These are phyloP conservation scores for Entelurus aequoreus DNA, from an alignment of 2,113 vertebrate genomes.

Conservation along the genomic window DNA sequence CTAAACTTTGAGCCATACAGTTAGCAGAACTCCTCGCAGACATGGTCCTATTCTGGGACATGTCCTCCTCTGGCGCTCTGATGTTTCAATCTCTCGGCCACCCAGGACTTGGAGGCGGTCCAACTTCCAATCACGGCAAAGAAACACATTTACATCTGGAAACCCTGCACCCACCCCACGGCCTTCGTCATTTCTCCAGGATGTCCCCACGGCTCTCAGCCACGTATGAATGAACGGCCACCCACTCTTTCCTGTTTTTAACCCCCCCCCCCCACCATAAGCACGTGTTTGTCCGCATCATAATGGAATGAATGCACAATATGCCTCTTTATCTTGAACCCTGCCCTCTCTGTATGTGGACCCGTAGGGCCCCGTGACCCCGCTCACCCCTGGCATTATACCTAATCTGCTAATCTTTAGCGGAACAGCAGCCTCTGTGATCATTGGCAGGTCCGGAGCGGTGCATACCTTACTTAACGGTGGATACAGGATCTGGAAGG, in stretches of 20 bases:
- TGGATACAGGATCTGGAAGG: conserved; percentile 41
- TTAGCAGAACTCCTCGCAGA: conserved; percentile 1
- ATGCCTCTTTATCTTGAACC: conserved; percentile 25
- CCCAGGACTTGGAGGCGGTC: neutral
- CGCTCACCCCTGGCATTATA: conserved; percentile 29
- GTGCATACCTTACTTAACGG: conserved; percentile 43
- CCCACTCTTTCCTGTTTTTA: conserved; percentile 34
- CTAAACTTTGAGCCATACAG: neutral
- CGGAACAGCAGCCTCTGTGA: conserved; percentile 58
- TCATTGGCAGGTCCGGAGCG: conserved; percentile 44
- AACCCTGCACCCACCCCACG: neutral
- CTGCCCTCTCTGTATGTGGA: conserved; percentile 6
- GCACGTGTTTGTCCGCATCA: conserved; percentile 36
- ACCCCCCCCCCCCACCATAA: conserved; percentile 12
- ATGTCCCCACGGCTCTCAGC: conserved; percentile 10
- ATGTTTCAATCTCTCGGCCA: neutral
- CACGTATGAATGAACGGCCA: conserved; percentile 30
- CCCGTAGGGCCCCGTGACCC: conserved; percentile 31
- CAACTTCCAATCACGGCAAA: conserved; percentile 4
- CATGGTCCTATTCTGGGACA: neutral
- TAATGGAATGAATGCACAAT: conserved; percentile 51
- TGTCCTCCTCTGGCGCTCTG: neutral
- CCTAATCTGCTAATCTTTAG: conserved; percentile 61
- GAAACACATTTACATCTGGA: conserved; percentile 5
- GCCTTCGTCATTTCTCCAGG: neutral